Base-by-base conservation (phyloP, 2,888 invertebrate genomes). In the Aporophyla nigra region DNA sequence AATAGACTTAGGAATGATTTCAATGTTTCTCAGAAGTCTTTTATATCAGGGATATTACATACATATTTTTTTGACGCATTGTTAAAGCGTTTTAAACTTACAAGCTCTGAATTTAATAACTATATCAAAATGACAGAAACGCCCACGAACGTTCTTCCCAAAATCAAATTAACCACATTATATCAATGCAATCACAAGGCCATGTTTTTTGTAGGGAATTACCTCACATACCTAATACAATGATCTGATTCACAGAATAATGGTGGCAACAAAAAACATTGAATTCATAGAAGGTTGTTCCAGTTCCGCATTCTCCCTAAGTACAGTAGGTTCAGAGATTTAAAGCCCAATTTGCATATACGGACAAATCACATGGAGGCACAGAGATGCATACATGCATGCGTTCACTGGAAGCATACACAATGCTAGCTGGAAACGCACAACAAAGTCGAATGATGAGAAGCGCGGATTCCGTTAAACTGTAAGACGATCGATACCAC, bases 381-480 rank as follows among this genome's bases (percentile, higher is more conserved):
- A 71, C 71, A 80, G 85, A 82, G 85, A 89, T 85, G 88, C 83
- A 86, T 87, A 86, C 85, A 86, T 86, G 86, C 85, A 86, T 87
- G 78, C 67, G 80, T 72, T 87, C 66, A 58, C 81, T 76, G 69
- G 81, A 85, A 90, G 88, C 89, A 89, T 78, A 77, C 82, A 71
- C 70, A 77, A 79, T 71, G 84, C 85, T 90, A 78, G 71, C 82
- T 81, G 90, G 89, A 91, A 90, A 86, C 86, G 76, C 84, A 85
- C 88, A 84, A 89, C 90, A 91, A 91, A 90, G 90, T 87, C 82
- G 85, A 88, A 88, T 90, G 86, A 86, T 90, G 88, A 86, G 90
- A 89, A 90, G 83, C 88, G 87, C 83, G 87, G 90, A 90, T 93
- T 93, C 92, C 90, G 88, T 90, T 91, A 90, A 92, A 90, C 89